Evolutionary conservation across 1,140 invertebrate genomes (phyloP).

Genomic region (Aphaenogaster floridana): DNA sequence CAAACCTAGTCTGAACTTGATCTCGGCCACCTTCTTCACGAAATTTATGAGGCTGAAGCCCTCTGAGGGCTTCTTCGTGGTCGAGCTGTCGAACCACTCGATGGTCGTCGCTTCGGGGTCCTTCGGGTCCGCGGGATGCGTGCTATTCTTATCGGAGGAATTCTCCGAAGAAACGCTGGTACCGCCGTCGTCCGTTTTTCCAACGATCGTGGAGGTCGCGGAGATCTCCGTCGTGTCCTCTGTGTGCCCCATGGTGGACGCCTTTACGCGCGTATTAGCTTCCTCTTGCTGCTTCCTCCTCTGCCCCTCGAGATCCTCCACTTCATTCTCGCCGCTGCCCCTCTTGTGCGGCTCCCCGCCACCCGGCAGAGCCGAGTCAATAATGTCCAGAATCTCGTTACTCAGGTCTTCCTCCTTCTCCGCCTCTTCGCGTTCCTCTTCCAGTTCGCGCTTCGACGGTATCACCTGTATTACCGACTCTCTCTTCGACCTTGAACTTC

Average conservation of each 20-base stretch:
- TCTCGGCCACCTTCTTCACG: slow-evolving; percentile 85
- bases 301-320: slow-evolving; percentile 63
- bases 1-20: slow-evolving; percentile 87
- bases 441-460: slow-evolving; percentile 79
- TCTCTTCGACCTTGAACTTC: slow-evolving; percentile 63
- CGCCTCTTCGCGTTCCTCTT: slow-evolving; percentile 62
- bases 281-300: slow-evolving; percentile 73
- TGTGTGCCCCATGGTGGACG: background rate
- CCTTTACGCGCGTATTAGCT: slow-evolving; percentile 43
- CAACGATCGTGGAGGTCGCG: background rate
- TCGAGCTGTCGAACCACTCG: slow-evolving; percentile 76
- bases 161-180: slow-evolving; percentile 44
- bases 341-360: slow-evolving; percentile 53
- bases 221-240: background rate
- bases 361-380: slow-evolving; percentile 82
- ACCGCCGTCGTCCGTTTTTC: background rate
- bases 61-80: slow-evolving; percentile 73
- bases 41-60: slow-evolving; percentile 84
- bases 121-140: background rate
- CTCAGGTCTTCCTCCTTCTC: slow-evolving; percentile 82
- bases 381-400: slow-evolving; percentile 85
- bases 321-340: slow-evolving; percentile 53
- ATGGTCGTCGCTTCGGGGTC: slow-evolving; percentile 68
- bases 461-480: slow-evolving; percentile 82
- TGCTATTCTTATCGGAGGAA: slow-evolving; percentile 17